A percentile compares a stretch with the other conserved stretches of the same genome.
Evolutionary conservation across 2,113 vertebrate species (phyloP).

Genomic region (Laticauda laticaudata): DNA sequence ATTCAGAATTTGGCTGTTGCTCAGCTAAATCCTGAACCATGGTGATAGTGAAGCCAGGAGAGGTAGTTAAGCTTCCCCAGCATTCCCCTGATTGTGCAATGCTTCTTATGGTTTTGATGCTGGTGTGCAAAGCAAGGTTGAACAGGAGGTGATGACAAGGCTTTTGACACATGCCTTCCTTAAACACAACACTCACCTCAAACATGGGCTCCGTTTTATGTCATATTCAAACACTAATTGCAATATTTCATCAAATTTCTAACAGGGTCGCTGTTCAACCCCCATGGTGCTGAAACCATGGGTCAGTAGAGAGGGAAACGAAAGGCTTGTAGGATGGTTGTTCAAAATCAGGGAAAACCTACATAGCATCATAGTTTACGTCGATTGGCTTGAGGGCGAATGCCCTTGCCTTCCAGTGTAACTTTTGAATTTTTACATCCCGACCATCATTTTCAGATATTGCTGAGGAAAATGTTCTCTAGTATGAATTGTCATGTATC

Average conservation of each 20-base stretch:
- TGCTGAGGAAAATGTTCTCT: background rate
- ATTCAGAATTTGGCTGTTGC: background rate
- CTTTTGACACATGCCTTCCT: background rate
- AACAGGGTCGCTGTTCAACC: conserved; percentile 34
- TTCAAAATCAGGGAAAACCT: fast-evolving
- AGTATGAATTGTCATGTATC: background rate
- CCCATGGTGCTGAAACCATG: conserved; percentile 48
- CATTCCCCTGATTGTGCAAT: background rate
- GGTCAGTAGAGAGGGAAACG: fast-evolving
- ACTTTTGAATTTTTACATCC: background rate
- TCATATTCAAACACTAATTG: background rate
- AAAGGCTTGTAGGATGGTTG: fast-evolving
- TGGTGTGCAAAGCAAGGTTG: background rate
- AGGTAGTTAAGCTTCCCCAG: background rate
- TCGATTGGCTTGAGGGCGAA: background rate
- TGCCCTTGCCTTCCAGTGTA: background rate
- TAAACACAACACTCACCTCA: background rate
- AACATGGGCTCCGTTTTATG: background rate
- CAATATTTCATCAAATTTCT: background rate
- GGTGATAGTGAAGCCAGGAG: no score
- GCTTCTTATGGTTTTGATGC: background rate
- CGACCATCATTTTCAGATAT: background rate
- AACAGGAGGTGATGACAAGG: background rate
- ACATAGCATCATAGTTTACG: background rate
- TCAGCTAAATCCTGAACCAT: background rate